These are phyloP conservation scores for Caloenas nicobarica DNA, from an alignment of 2,113 vertebrate genomes.

Conservation along the genomic window DNA sequence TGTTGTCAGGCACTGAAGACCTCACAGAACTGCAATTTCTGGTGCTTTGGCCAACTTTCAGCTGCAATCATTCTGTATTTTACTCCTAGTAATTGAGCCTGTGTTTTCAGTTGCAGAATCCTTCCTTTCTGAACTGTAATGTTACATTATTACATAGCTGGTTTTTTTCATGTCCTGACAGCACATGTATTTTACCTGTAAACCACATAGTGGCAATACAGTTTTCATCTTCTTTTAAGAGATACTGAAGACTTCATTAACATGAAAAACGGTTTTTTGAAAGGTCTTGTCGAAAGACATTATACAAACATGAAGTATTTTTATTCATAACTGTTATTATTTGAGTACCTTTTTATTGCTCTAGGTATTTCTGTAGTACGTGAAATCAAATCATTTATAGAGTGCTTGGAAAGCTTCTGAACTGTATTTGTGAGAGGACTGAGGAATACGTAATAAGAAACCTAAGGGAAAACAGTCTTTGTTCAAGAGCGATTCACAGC, in stretches of 20 bases:
- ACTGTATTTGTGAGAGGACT: not conserved
- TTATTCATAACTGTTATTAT: not conserved
- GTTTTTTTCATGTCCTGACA: not conserved
- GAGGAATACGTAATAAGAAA: not conserved
- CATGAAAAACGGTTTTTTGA: not conserved
- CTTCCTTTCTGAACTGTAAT: not conserved
- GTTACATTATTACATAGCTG: not conserved
- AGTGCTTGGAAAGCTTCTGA: not conserved
- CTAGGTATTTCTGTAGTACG: not conserved
- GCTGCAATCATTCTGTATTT: not conserved
- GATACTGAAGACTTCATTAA: not conserved
- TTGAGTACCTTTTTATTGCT: not conserved
- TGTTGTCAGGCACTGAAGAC: not conserved
- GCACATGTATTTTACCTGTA: not conserved
- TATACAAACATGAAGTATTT: not conserved
- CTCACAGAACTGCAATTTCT: not conserved
- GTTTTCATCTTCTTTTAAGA: not conserved
- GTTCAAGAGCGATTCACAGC: not conserved
- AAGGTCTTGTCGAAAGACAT: not conserved
- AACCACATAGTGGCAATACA: not conserved
- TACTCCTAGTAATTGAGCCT: not conserved
- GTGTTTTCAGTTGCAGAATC: not conserved
- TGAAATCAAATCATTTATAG: not conserved
- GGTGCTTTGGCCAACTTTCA: not conserved
- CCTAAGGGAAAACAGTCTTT: not conserved